Evolutionary conservation across 2,113 vertebrate genomes (phyloP), one percentile per base, ranked within the genome.

Genomic region (Xiphophorus hellerii): DNA sequence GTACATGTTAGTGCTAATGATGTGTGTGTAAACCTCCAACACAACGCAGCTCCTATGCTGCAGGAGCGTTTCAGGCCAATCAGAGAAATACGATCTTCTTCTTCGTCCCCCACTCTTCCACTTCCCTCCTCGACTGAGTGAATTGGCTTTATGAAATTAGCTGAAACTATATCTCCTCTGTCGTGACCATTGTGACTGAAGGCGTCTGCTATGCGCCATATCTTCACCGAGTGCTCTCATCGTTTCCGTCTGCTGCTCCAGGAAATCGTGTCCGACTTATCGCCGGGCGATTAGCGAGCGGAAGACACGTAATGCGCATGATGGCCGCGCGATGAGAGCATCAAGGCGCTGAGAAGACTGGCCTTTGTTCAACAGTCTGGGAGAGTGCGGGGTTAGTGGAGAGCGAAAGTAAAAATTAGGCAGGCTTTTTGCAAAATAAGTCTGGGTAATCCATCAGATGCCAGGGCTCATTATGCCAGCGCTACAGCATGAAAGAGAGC

Each of bases 401-500:
- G 81, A 78, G 76, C 69, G 77, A 72, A 70, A 27, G 31, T 35
- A 82, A 87, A 88, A 92, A 92, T 84, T 88, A 91, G 87, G 70
- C 81, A 83, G 84, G 84, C 51, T 37, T 84, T 85, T 87, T 84
- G 76, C 66, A 22, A 89, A 92, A 90, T 85, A 82, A 92, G 82
- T 89, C 82, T 37, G 82, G 62, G 88, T 89, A 85, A 93, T 92
- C 87, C 89, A 91, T 94, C 93, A 92, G 86, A 91, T 82, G 90
- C 80, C 87, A 81, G 71, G 80, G 65, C 84, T 93, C 90, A 91
- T 93, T 94, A 91, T 89, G 70, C 82, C 76, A 77, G 65, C 74
- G 84, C 80, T 88, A 68, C 71, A 65, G 71, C 84, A 78, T 88
- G 87, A 89, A 90, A 89, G 81, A 81, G 62, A 84, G 69, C 48